phyloP scores from a whole-genome alignment of 2,888 invertebrate genomes.

The Euplexia lucipara region DNA sequence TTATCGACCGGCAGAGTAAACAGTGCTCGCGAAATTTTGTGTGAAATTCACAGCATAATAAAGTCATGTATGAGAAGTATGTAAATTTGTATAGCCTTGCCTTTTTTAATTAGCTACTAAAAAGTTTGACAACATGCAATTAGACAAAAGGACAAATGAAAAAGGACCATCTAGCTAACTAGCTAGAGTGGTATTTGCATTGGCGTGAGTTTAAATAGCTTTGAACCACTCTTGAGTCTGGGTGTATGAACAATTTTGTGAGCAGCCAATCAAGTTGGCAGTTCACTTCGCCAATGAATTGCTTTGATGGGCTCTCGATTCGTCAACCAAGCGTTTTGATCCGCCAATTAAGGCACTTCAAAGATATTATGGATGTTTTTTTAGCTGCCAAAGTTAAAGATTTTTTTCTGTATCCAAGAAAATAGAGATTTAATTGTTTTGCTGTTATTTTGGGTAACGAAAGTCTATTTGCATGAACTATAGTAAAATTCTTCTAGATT shows the following conservation, averaged over 20 bases:
- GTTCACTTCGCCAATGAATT: conserved; percentile 25
- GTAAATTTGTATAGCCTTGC: background rate
- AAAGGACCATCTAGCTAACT: conserved; percentile 3
- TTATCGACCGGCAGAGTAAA: background rate
- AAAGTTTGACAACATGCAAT: conserved; percentile 22
- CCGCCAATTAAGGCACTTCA: conserved; percentile 27
- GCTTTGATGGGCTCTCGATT: conserved; percentile 29
- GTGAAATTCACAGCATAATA: background rate
- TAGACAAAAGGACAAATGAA: background rate
- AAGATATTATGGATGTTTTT: conserved; percentile 10
- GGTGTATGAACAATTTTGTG: conserved; percentile 32
- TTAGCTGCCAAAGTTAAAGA: background rate
- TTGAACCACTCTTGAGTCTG: conserved; percentile 10
- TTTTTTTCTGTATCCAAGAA: too few species aligned
- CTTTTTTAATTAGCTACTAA: conserved; percentile 13
- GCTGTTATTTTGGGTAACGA: too few species aligned
- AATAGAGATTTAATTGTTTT: too few species aligned
- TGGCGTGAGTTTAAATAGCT: conserved; percentile 20
- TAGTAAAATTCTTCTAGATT: too few species aligned
- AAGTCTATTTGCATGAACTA: too few species aligned
- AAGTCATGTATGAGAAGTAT: background rate
- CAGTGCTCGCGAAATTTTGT: background rate
- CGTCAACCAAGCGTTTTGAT: conserved; percentile 13
- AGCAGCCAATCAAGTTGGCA: conserved; percentile 15
- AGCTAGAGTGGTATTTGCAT: conserved; percentile 10